Evolutionary conservation across 2,113 vertebrate genomes (phyloP), one percentile per base, ranked within the genome.

Genomic region (Stomatorhinus ivindoensis): DNA sequence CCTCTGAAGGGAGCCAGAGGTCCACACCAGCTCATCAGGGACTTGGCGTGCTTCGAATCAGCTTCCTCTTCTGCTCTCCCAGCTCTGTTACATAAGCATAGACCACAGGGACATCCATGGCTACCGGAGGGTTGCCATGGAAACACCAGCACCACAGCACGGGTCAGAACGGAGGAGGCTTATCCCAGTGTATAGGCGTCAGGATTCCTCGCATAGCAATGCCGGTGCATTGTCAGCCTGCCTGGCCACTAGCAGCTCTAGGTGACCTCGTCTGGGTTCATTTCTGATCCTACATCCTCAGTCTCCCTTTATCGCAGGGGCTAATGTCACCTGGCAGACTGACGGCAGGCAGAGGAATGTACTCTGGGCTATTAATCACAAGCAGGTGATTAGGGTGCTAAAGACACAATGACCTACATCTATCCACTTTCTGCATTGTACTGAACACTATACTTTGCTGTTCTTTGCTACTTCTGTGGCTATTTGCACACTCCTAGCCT

Each of bases 71-170:
- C 65, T 50, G 48, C 65, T 15, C 21, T 42, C 87, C 58, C 55
- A n/a, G 50, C 53, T 17, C 35, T 24, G 76, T 89, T 89, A 89
- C 42, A 85, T 85, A 53, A 55, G 39, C 51, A 65, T 24, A 89
- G 83, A 50, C 87, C 88, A 86, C 39, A 61, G 88, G 51, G 80
- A 89, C 82, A 44, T 48, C 80, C 88, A 19, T 19, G 39, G 35
- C 88, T 27, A 51, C 44, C 17, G 50, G 88, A 19, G 46, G 53
- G 88, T 89, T 83, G 24, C 82, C 82, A 89, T 89, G 88, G 88
- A 89, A 89, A 89, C 88, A 13, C 50, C 31, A 42, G 53, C 42
- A 69, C 88, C 50, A 55, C 39, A 39, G 83, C 47, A 50, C 46
- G 47, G 73, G 73, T 80, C 73, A 80, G 73, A 80, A 80, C 17